Conservation (phyloP, 1,140 invertebrate genomes). For the Magallana gigas region DNA sequence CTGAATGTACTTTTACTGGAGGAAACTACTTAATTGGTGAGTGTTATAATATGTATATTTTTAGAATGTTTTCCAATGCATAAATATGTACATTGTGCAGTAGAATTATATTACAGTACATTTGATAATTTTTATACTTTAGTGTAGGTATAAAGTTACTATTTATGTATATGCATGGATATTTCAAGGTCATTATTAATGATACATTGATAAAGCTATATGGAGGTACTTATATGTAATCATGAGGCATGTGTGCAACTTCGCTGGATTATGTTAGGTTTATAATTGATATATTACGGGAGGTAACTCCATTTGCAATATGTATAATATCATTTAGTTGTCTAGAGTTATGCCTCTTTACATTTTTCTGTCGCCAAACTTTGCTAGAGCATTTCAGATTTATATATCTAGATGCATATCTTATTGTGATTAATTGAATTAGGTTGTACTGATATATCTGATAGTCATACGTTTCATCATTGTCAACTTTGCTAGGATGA, state of each 20-base stretch:
- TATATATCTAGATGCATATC: not conserved
- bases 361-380: not conserved
- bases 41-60: not conserved
- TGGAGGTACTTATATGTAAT: too few relatives aligned
- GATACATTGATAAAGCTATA: too few relatives aligned
- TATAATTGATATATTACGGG: not conserved
- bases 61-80: too few relatives aligned
- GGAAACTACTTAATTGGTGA: conserved; percentile 7
- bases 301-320: not conserved
- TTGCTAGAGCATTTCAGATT: not conserved
- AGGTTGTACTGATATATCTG: too few relatives aligned
- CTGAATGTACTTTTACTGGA: not conserved
- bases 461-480: not conserved
- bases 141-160: not conserved
- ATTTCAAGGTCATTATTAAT: not conserved
- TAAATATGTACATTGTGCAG: not conserved
- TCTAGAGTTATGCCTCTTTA: not conserved
- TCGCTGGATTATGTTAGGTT: not conserved
- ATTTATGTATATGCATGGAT: not conserved
- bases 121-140: not conserved
- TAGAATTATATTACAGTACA: not conserved
- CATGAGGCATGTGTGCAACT: too few relatives aligned
- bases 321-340: not conserved
- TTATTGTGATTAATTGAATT: too few relatives aligned
- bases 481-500: not conserved